A percentile compares a stretch with the other conserved stretches of the same genome.
These are phyloP conservation scores for Drosophila robusta DNA, from an alignment of 2,888 invertebrate genomes.

Conservation along the genomic window DNA sequence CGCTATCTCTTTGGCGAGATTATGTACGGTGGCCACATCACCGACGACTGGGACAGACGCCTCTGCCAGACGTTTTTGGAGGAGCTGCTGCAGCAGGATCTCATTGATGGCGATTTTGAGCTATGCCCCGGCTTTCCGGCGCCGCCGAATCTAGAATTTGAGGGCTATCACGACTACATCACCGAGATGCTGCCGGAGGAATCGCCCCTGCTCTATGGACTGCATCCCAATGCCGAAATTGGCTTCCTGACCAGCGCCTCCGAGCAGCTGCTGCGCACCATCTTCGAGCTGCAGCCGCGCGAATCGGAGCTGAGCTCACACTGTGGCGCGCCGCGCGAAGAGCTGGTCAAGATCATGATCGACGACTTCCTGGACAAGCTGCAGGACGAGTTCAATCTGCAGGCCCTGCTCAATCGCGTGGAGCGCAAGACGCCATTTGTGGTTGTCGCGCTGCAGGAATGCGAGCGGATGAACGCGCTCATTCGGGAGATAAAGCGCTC, in stretches of 20 bases:
- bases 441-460: slow-evolving; percentile 96
- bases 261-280: slow-evolving; percentile 92
- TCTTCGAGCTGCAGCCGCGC: slow-evolving; percentile 96
- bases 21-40: slow-evolving; percentile 99
- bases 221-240: slow-evolving; percentile 98
- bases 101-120: slow-evolving; percentile 93
- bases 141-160: slow-evolving; percentile 95
- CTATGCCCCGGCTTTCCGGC: slow-evolving; percentile 94
- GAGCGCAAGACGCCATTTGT: slow-evolving; percentile 97
- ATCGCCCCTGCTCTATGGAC: slow-evolving; percentile 95
- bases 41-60: slow-evolving; percentile 97
- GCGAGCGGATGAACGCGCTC: slow-evolving; percentile 96
- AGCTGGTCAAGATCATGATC: slow-evolving; percentile 90
- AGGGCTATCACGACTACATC: slow-evolving; percentile 94
- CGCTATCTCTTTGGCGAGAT: slow-evolving; percentile 98
- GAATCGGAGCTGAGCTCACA: slow-evolving; percentile 87
- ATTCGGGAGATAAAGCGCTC: slow-evolving; percentile 93
- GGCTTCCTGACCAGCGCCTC: slow-evolving; percentile 95
- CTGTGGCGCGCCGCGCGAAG: slow-evolving; percentile 91
- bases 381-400: slow-evolving; percentile 95
- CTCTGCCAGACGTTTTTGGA: slow-evolving; percentile 94
- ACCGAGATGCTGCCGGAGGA: slow-evolving; percentile 94
- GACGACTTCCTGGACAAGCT: slow-evolving; percentile 96
- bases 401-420: slow-evolving; percentile 93
- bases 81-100: slow-evolving; percentile 94